A percentile compares a stretch with the other conserved stretches of the same genome.
These are phyloP conservation scores for Formica aserva DNA, from an alignment of 2,888 invertebrate genomes.

Conservation along the genomic window DNA sequence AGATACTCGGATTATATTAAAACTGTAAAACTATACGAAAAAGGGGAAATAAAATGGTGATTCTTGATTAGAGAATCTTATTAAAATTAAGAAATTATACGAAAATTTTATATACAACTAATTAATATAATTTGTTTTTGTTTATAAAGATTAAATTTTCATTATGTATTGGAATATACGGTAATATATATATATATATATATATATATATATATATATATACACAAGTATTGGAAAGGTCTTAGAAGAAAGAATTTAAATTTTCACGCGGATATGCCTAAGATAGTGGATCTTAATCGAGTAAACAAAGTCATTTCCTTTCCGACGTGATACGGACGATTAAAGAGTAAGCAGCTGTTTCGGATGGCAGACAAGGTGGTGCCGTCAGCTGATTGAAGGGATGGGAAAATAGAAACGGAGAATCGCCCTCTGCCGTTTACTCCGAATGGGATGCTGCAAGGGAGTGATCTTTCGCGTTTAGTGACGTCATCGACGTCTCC, in stretches of 20 bases:
- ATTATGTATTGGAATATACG: neutral
- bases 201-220: neutral
- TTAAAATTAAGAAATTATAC: neutral
- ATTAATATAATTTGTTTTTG: neutral
- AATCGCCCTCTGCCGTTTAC: conserved; percentile 62
- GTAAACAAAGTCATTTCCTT: conserved; percentile 51
- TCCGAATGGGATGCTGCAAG: conserved; percentile 77
- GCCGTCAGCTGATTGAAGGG: conserved; percentile 63
- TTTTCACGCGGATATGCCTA: neutral
- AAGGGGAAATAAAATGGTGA: neutral
- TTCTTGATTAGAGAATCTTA: neutral
- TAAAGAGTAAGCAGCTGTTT: conserved; percentile 71
- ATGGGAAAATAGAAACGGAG: conserved; percentile 70
- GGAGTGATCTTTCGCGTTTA: conserved; percentile 78
- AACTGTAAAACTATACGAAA: neutral
- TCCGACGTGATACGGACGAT: conserved; percentile 58
- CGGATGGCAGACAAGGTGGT: conserved; percentile 62
- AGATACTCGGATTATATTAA: neutral
- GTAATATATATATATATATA: neutral
- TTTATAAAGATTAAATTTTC: neutral
- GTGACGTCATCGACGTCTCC: conserved; percentile 71
- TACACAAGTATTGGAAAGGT: neutral
- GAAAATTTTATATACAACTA: neutral
- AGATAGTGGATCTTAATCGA: conserved; percentile 55
- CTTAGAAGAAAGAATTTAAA: neutral